Evolutionary conservation across 2,888 invertebrate species (phyloP), one percentile per base, ranked within the genome.

Genomic region (Drosophila prostipennis): DNA sequence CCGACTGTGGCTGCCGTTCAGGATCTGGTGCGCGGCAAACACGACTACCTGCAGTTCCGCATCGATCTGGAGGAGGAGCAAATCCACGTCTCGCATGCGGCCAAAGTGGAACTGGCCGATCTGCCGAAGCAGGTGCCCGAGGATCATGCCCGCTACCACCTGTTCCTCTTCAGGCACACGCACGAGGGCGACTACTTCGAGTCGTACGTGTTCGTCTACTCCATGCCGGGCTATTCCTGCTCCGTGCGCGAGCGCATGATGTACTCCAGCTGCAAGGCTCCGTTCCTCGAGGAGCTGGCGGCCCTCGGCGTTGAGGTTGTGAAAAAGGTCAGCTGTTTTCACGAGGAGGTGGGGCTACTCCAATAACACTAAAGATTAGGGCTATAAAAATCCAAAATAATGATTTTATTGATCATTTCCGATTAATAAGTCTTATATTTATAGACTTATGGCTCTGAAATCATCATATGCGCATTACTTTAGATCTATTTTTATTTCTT

Each of bases 231-330:
- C 5, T 98, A 98, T 92, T 96, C 94, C 72, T 98, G 98, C 91
- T 96, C 98, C 73, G 98, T 99, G 83, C 99, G 98, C 90, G 99
- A 99, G 91, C 94, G 99, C 80, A 99, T 99, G 99, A 93, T 99
- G 91, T 99, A 99, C 92, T 99, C 99, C 0, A 98, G 98, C 89
- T 99, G 99, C 92, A 99, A 99, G 92, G 96, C 95, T 70, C 97
- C 98, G 16, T 95, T 99, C 76, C 93, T 98, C 57, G 96, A 97
- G 74, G 94, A 95, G 16, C 95, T 99, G 72, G 95, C 96, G 85
- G 94, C 94, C 53, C 92, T 96, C 86, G 96, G 96, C 36, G 92
- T 98, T 13, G 94, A 94, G 74, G 94, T 99, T 79, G 94, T 93
- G 0, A 98, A 98, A 93, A 96, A 98, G 94, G 99, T 98, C 91